Conservation (phyloP, 1,140 invertebrate genomes). For the Drosophila guanche region DNA sequence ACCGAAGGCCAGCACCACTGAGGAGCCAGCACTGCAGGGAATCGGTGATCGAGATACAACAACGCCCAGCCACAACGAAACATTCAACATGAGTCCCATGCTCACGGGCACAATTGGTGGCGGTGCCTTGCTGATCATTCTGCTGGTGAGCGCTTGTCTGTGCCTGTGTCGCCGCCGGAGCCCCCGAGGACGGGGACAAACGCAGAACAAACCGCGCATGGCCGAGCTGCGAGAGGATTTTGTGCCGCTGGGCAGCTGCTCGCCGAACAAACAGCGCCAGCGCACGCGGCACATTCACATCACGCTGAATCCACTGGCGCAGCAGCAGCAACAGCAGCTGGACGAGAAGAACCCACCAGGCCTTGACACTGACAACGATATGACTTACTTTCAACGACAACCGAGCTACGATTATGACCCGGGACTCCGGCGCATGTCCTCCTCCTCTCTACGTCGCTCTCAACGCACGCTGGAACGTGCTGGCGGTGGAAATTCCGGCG, state of each 20-base stretch:
- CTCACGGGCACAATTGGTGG: conserved; percentile 65
- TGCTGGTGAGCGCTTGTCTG: conserved; percentile 71
- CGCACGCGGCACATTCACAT: conserved; percentile 86
- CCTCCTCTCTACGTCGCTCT: conserved; percentile 59
- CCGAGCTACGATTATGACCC: conserved; percentile 55
- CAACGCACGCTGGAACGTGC: conserved; percentile 72
- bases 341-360: conserved; percentile 53
- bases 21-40: conserved; percentile 46
- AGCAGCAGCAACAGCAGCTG: conserved; percentile 50
- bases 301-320: conserved; percentile 88
- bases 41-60: conserved; percentile 47
- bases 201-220: conserved; percentile 77
- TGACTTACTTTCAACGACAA: conserved; percentile 58
- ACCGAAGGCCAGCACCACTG: conserved; percentile 34
- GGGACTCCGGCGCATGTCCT: conserved; percentile 52
- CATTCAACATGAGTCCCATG: conserved; percentile 59
- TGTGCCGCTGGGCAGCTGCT: conserved; percentile 75
- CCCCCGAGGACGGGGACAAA: conserved; percentile 66
- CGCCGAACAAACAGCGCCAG: conserved; percentile 58
- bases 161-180: conserved; percentile 77
- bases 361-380: conserved; percentile 47
- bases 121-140: conserved; percentile 61
- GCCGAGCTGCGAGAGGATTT: conserved; percentile 64
- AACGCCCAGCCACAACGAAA: conserved; percentile 69
- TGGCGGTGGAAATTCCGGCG: conserved; percentile 45